Evolutionary conservation across 2,113 vertebrate species (phyloP), one percentile per base, ranked within the genome.

Genomic region (Canis aureus): DNA sequence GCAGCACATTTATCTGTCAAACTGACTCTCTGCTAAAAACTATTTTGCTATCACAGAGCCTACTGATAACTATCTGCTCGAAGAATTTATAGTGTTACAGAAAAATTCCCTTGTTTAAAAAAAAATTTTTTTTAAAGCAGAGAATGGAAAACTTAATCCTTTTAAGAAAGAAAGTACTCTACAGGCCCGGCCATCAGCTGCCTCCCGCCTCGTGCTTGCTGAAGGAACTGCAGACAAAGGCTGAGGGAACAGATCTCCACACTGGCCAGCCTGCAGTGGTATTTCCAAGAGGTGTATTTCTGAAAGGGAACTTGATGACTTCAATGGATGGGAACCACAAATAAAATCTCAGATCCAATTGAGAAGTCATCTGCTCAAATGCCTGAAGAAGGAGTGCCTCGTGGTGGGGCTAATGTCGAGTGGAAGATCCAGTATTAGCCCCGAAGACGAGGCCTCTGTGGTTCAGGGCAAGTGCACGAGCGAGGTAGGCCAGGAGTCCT

Each of bases 1-100:
- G 97, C 60, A 95, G 86, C 84, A 82, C 95, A 96, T 96, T 98
- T 95, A 98, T 96, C 98, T 98, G 98, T 98, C 98, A 98, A 98
- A 98, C 97, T 97, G 11, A 97, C 93, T 98, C n/a, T 2, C 93
- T 95, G 55, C 95, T 98, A 94, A 97, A 98, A 98, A 97, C 17
- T 12, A 93, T 81, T 82, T 89, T 95, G 92, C 96, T 97, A 76
- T 66, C 94, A 66, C 49, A 64, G 53, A 97, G 49, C 25, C 15
- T 96, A 96, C 94, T 98, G 97, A 98, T 97, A 97, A 95, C 98
- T 97, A 15, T 9, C 92, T 91, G 59, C 86, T 95, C 2, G 0
- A 88, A 92, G 78, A 96, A 96, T 94, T 92, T 90, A 86, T 43
- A 35, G 67, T 27, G 8, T 80, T 79, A 76, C 55, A 49, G 74